Evolutionary conservation across 1,140 invertebrate species (phyloP), one percentile per base, ranked within the genome.

Genomic region (Meteorus sp.): DNA sequence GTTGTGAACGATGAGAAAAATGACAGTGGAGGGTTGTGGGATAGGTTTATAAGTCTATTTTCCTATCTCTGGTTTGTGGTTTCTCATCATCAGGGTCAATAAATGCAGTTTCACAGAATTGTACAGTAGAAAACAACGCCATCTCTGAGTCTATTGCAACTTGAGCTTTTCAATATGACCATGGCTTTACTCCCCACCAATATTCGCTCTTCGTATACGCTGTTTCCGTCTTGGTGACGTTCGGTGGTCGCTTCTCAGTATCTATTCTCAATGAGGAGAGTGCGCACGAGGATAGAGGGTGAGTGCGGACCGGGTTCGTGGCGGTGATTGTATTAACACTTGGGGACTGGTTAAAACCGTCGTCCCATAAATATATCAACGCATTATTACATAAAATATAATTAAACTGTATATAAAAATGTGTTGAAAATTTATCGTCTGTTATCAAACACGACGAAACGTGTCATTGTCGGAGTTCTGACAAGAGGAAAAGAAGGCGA

Each of bases 201-300:
- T 41, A 48, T 13, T 47, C 35, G 59, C 31, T 45, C 37, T 56
- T 17, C 31, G 15, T 13, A 13, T 13, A n/a, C n/a, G n/a, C 35
- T 13, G 3, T 3, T 8, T 11, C 8, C 13, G 35, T 7, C 29
- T 45, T 23, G 39, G 37, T 59, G 47, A 44, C 48, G 56, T 59
- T 31, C 9, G 4, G 19, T 22, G 11, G 35, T 19, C 27, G 22
- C 29, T 59, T 35, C 33, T 54, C 48, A 59, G 55, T 60, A 60
- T 47, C 62, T 60, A 63, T 63, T 60, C 62, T 63, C 62, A 52
- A 63, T 63, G 62, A 60, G 62, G 62, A 63, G 62, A 60, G 62
- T 58, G 58, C 59, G 58, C 62, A 63, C 43, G 54, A 60, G 62
- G 57, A 54, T 33, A 63, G 62, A 63, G 58, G 62, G 58, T 57